A percentile compares a stretch with the other conserved stretches of the same genome.
phyloP scores from a whole-genome alignment of 2,888 invertebrate species.

The Lamproptera curius region DNA sequence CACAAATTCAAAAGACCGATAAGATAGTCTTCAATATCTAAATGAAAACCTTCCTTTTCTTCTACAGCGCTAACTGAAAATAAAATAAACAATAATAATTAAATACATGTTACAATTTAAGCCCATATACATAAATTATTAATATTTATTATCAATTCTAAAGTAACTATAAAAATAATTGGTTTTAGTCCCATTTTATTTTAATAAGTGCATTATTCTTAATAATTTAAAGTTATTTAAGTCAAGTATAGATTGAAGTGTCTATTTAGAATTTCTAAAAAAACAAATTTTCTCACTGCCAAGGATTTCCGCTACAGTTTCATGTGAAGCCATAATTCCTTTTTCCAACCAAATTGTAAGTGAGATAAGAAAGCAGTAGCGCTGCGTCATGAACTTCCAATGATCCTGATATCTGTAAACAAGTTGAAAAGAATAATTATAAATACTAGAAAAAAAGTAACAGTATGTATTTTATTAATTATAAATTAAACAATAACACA shows the following conservation, averaged over 20 bases:
- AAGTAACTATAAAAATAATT: too few species aligned
- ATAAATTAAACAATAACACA: too few species aligned
- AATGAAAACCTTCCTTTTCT: constrained; percentile 87
- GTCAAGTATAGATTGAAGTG: too few species aligned
- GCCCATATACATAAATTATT: too few species aligned
- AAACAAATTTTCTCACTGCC: constrained; percentile 79
- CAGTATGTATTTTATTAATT: too few species aligned
- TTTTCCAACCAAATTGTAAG: constrained; percentile 89
- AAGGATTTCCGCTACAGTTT: constrained; percentile 86
- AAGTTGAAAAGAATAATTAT: too few species aligned
- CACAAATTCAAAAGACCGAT: constrained; percentile 90
- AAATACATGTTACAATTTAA: too few species aligned
- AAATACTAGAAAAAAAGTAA: too few species aligned
- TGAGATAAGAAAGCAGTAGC: constrained; percentile 87
- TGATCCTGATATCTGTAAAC: constrained; percentile 87
- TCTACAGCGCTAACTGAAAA: constrained; percentile 82
- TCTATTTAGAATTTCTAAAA: constrained; percentile 5
- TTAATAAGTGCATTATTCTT: background rate
- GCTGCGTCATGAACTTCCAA: constrained; percentile 90
- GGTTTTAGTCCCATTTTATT: too few species aligned
- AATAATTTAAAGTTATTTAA: background rate
- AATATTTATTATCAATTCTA: background rate
- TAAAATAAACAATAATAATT: too few species aligned
- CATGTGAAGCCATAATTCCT: constrained; percentile 84
- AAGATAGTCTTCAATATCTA: constrained; percentile 94